Evolutionary conservation across 1,140 invertebrate species (phyloP).

Genomic region (Drosophila ogumai): DNA sequence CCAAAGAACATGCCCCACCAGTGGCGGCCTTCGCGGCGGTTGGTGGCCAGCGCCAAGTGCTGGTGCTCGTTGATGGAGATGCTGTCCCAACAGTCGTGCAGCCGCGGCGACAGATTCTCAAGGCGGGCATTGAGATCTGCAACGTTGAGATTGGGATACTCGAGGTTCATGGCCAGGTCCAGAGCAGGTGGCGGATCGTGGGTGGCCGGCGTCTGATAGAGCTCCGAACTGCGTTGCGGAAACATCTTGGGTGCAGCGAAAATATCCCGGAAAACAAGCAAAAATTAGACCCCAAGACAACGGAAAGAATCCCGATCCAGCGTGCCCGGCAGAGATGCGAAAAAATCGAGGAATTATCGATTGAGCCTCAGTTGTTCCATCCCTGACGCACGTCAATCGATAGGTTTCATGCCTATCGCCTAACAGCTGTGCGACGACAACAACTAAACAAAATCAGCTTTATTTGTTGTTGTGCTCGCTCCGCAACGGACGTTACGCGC

Average conservation of each 20-base stretch:
- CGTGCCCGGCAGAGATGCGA: slow-evolving; percentile 24
- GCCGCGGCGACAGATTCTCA: slow-evolving; percentile 61
- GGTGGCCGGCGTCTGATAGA: slow-evolving; percentile 45
- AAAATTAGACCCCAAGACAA: neutral
- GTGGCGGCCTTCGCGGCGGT: slow-evolving; percentile 55
- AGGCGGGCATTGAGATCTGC: slow-evolving; percentile 63
- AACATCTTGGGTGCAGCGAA: slow-evolving; percentile 42
- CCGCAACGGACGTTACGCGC: slow-evolving; percentile 23
- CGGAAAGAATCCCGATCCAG: neutral
- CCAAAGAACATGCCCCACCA: slow-evolving; percentile 73
- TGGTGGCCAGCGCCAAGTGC: slow-evolving; percentile 63
- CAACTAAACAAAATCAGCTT: slow-evolving; percentile 21
- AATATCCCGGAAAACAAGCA: neutral
- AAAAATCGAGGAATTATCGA: neutral
- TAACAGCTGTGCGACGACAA: slow-evolving; percentile 11
- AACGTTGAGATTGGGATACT: slow-evolving; percentile 72
- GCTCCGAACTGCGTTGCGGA: slow-evolving; percentile 50
- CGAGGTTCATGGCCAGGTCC: slow-evolving; percentile 62
- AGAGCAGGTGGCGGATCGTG: slow-evolving; percentile 54
- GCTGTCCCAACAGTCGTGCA: slow-evolving; percentile 70
- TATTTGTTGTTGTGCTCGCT: slow-evolving; percentile 24
- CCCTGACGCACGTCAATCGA: too few species aligned
- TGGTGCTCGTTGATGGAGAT: slow-evolving; percentile 55
- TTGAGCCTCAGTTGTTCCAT: too few species aligned
- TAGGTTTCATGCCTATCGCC: neutral